Conservation (phyloP, 2,797 vertebrate species). For the Phoeniculus purpureus region DNA sequence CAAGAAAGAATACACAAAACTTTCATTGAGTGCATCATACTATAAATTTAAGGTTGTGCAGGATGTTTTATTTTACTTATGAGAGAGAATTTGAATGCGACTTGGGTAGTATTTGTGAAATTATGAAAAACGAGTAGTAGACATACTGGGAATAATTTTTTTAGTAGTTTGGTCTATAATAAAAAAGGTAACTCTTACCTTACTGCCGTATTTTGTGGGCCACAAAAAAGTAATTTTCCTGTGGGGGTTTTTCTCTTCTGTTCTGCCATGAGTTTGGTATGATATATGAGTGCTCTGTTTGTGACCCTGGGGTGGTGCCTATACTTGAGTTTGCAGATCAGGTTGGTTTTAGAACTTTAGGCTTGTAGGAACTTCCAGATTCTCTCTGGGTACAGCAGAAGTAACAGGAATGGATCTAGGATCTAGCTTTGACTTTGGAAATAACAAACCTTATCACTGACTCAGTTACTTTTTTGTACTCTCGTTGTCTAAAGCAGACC, state of each 20-base stretch:
- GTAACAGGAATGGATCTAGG: not conserved
- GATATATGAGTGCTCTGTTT: not conserved
- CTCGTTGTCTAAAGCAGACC: not conserved
- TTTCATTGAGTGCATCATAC: fast-evolving
- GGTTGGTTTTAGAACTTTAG: not conserved
- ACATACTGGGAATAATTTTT: not conserved
- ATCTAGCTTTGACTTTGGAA: not conserved
- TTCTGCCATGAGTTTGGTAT: not conserved
- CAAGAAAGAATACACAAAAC: not conserved
- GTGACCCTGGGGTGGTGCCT: not conserved
- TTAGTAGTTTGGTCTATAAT: not conserved
- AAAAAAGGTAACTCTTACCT: not conserved
- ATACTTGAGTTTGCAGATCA: not conserved
- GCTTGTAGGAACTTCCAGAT: not conserved
- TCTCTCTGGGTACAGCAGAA: not conserved
- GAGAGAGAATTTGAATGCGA: not conserved
- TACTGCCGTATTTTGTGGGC: not conserved
- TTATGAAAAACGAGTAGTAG: not conserved
- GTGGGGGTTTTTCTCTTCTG: fast-evolving
- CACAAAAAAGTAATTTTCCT: not conserved
- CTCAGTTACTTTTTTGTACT: not conserved
- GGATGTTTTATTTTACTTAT: not conserved
- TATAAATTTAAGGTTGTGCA: not conserved
- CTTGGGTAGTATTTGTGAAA: not conserved
- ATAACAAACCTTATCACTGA: not conserved